phyloP scores from a whole-genome alignment of 2,797 vertebrate genomes.

The Melanogrammus aeglefinus region DNA sequence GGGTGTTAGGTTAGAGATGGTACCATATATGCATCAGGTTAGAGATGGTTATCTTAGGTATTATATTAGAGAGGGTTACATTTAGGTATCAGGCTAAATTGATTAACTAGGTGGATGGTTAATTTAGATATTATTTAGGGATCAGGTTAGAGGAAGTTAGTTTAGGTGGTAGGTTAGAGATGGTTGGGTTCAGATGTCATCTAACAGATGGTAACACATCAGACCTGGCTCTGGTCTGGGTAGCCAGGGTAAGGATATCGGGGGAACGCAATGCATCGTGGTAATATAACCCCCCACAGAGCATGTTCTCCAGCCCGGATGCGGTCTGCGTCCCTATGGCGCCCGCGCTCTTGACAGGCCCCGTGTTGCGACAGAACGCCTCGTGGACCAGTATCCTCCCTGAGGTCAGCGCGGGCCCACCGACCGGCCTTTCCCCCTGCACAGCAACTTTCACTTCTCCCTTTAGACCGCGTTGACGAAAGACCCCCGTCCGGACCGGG shows the following conservation, averaged over 20 bases:
- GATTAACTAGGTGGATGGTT: too few species aligned
- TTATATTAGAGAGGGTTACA: too few species aligned
- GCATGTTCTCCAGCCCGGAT: neutral
- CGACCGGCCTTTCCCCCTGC: neutral
- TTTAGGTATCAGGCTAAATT: too few species aligned
- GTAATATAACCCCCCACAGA: too few species aligned
- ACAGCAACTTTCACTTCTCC: slow-evolving; percentile 4
- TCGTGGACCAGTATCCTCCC: neutral
- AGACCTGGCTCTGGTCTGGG: too few species aligned
- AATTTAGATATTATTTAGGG: too few species aligned
- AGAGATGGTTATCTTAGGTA: too few species aligned
- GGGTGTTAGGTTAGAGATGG: neutral
- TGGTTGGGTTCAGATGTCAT: too few species aligned
- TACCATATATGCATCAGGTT: neutral
- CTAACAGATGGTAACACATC: too few species aligned
- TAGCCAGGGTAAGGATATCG: neutral
- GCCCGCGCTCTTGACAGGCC: neutral
- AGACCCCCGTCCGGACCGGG: neutral
- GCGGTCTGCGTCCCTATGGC: neutral
- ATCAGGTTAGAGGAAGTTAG: too few species aligned
- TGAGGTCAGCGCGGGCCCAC: neutral
- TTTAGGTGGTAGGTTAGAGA: too few species aligned
- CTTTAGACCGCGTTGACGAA: neutral
- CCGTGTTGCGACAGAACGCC: neutral
- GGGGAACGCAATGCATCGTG: too few species aligned